Base-by-base conservation (phyloP, 2,888 invertebrate genomes). In the Mimumesa dahlbomi region DNA sequence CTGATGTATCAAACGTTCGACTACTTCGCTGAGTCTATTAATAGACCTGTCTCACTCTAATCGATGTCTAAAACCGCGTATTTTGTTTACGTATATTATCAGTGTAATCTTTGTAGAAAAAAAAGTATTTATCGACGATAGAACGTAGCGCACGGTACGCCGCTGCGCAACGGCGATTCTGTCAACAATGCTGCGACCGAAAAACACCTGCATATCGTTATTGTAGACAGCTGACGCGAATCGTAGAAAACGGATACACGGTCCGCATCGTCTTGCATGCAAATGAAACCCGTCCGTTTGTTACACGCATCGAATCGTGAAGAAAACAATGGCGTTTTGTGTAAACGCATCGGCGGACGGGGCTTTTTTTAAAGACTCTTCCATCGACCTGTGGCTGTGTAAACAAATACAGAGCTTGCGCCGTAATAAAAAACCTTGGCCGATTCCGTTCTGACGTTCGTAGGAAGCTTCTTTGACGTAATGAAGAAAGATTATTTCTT, bases 141-240 rank as follows among this genome's bases (percentile, higher is more conserved):
- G 7, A 29, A 2, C 29, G 29, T 29, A 2, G 1, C 7, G 6
- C 29, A 9, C 9, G 6, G 1, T 14, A 25, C n/a, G n/a, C n/a
- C n/a, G n/a, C n/a, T n/a, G n/a, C n/a, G n/a, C n/a, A n/a, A n/a
- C n/a, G n/a, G n/a, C n/a, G n/a, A n/a, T n/a, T n/a, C 9, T 29
- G 16, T 54, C 45, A 45, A 46, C 31, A 48, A 11, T 11, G 1
- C 21, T 25, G 6, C 9, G 36, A 34, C 25, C 21, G 5, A 14
- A 7, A 19, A n/a, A n/a, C 25, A 49, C n/a, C 22, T 40, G 52
- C 38, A 31, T 13, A 36, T 43, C 31, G 14, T 7, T 9, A 9
- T 29, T 3, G 2, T 11, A 29, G 65, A 65, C 67, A 67, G 67
- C 67, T 67, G 67, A 65, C 65, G 45, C 54, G 22, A 25, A 43